Evolutionary conservation across 2,888 invertebrate genomes (phyloP).

Genomic region (Odontocolon sp.): DNA sequence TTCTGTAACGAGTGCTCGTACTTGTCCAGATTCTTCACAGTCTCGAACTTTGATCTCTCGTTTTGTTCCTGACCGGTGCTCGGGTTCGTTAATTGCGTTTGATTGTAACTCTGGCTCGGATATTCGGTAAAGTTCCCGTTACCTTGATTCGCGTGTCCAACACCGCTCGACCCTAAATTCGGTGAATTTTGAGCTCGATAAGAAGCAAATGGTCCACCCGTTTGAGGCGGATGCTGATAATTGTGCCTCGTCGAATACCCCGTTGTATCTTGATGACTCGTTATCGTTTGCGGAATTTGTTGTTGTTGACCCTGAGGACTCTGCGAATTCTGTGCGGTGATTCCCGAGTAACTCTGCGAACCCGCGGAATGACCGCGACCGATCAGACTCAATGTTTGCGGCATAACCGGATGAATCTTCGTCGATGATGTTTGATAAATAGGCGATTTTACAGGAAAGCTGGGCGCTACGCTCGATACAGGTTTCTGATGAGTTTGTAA

Average conservation of each 20-base stretch:
- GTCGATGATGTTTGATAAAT: conserved; percentile 91
- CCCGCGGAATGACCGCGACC: conserved; percentile 72
- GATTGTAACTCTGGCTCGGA: conserved; percentile 68
- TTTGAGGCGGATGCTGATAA: conserved; percentile 53
- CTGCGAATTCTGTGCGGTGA: conserved; percentile 51
- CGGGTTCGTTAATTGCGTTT: conserved; percentile 62
- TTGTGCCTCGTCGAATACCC: conserved; percentile 66
- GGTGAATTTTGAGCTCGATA: conserved; percentile 69
- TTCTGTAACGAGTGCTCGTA: conserved; percentile 65
- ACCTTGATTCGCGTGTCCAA: conserved; percentile 25
- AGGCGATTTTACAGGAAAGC: conserved; percentile 86
- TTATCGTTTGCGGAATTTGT: conserved; percentile 47
- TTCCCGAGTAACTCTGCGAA: conserved; percentile 62
- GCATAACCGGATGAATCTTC: conserved; percentile 91
- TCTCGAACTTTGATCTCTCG: conserved; percentile 69
- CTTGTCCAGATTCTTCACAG: conserved; percentile 69
- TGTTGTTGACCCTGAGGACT: conserved; percentile 63
- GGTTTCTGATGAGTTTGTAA: conserved; percentile 87
- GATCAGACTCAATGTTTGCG: conserved; percentile 85
- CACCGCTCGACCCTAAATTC: conserved; percentile 60
- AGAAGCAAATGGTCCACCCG: conserved; percentile 55
- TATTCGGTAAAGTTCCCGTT: conserved; percentile 61
- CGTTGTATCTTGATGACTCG: conserved; percentile 68
- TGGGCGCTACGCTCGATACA: conserved; percentile 92
- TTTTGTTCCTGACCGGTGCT: conserved; percentile 59